Percentiles rank a stretch among this genome's conserved stretches.
These are phyloP conservation scores for Dromiciops gliroides DNA, from an alignment of 2,113 vertebrate genomes.

Conservation along the genomic window DNA sequence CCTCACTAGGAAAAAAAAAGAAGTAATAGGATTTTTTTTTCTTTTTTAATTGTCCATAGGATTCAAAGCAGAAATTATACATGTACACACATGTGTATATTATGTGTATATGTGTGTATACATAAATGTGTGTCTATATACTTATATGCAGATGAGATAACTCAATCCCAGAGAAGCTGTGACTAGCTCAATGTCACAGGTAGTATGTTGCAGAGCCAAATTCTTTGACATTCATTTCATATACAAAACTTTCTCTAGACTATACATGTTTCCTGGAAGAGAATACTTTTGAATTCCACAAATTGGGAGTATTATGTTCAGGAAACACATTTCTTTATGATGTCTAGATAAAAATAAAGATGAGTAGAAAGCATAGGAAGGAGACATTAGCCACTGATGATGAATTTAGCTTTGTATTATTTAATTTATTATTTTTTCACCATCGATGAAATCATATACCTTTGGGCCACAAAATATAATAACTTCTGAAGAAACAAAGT, in stretches of 20 bases:
- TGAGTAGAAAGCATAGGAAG: background rate
- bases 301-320: background rate
- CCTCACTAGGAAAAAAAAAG: too few species aligned
- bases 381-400: background rate
- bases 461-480: background rate
- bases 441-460: background rate
- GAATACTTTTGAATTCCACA: background rate
- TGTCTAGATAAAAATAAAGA: background rate
- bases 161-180: background rate
- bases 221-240: background rate
- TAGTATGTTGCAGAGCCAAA: background rate
- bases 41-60: background rate
- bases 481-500: background rate
- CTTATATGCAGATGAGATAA: background rate
- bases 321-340: background rate
- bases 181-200: background rate
- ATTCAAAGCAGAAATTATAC: background rate
- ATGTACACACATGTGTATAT: background rate
- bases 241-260: background rate
- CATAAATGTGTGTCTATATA: too few species aligned
- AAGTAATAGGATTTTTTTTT: background rate
- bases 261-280: background rate
- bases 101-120: too few species aligned
- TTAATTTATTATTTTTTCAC: too few species aligned
- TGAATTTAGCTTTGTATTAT: too few species aligned